These are phyloP conservation scores for Polypedilum vanderplanki DNA, from an alignment of 1,140 invertebrate genomes.

Conservation along the genomic window DNA sequence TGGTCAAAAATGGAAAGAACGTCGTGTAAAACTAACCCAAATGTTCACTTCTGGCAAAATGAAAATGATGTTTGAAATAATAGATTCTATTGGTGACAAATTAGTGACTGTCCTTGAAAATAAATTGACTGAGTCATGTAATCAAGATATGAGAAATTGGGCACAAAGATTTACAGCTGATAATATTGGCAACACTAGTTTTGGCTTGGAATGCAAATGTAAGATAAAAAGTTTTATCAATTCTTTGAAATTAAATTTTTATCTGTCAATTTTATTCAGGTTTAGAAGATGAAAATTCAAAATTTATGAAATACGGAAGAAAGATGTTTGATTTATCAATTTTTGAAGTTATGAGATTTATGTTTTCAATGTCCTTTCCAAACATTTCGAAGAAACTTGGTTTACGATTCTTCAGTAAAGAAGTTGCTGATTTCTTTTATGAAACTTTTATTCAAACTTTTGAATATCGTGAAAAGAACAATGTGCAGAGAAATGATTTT, in stretches of 20 bases:
- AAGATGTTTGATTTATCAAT: conserved; percentile 34
- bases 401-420: neutral
- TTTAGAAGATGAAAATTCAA: neutral
- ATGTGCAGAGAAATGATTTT: conserved; percentile 43
- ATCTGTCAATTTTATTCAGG: neutral
- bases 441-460: conserved; percentile 40
- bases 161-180: conserved; percentile 39
- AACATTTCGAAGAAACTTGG: neutral
- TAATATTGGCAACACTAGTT: conserved; percentile 52
- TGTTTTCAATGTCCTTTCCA: neutral
- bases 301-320: conserved; percentile 38
- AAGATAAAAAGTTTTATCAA: neutral
- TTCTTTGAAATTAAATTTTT: neutral
- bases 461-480: conserved; percentile 41
- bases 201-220: conserved; percentile 50
- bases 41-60: conserved; percentile 49
- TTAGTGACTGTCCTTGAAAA: conserved; percentile 32
- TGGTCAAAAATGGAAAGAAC: conserved; percentile 45
- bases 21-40: conserved; percentile 46
- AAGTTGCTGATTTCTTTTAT: conserved; percentile 40
- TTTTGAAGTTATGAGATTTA: neutral
- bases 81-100: conserved; percentile 36
- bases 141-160: conserved; percentile 37
- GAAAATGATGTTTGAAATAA: conserved; percentile 43
- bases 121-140: neutral